These are phyloP conservation scores for Drosophila sp. DNA, from an alignment of 1,140 invertebrate species.

Conservation along the genomic window DNA sequence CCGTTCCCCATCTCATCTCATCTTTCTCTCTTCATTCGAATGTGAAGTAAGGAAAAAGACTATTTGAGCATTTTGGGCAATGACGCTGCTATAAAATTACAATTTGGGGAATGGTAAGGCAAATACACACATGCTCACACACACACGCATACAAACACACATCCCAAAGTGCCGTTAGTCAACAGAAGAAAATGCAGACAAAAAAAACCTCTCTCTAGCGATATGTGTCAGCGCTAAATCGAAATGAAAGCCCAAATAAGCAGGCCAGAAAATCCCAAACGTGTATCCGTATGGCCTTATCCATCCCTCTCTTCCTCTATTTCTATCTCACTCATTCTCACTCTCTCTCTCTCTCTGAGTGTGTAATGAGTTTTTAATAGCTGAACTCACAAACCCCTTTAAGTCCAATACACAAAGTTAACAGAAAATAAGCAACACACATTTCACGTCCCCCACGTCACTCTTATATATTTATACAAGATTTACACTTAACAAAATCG, in stretches of 20 bases:
- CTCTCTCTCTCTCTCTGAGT: conserved; percentile 22
- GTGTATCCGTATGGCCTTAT: not conserved
- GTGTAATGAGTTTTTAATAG: conserved; percentile 76
- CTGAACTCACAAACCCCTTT: conserved; percentile 75
- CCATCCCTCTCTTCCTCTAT: not conserved
- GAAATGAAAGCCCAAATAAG: conserved; percentile 65
- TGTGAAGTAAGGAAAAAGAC: conserved; percentile 56
- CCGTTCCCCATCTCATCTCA: no score
- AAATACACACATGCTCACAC: conserved; percentile 47
- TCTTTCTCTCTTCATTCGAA: not conserved
- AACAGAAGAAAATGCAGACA: conserved; percentile 29
- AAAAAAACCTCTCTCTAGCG: conserved; percentile 53
- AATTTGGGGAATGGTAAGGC: conserved; percentile 78
- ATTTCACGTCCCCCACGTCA: not conserved
- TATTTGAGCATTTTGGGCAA: conserved; percentile 78
- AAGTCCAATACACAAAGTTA: conserved; percentile 54
- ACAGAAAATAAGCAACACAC: not conserved
- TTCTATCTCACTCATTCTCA: not conserved
- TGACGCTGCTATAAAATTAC: conserved; percentile 79
- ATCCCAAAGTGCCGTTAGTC: conserved; percentile 57
- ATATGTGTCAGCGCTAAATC: conserved; percentile 76
- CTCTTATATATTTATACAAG: not conserved
- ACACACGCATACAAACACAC: conserved; percentile 27
- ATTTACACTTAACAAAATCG: not conserved
- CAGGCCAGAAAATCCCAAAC: conserved; percentile 26